Conservation (phyloP, 2,888 invertebrate genomes). For the Allacma fusca region DNA sequence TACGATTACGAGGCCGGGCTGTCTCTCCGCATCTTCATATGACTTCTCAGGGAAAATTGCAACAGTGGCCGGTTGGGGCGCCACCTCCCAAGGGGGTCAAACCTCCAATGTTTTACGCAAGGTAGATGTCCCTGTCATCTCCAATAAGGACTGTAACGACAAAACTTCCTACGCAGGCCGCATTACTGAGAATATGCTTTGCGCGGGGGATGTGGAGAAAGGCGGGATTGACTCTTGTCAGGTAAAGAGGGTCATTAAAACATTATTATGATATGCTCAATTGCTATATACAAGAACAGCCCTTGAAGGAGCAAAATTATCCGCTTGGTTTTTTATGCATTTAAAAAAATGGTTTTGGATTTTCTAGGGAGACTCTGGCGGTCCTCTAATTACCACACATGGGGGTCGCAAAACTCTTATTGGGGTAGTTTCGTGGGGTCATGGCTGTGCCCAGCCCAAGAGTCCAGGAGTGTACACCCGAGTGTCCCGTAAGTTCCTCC, state of each 20-base stretch:
- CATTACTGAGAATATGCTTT: slow-evolving; percentile 56
- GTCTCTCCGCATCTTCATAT: slow-evolving; percentile 45
- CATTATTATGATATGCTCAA: not conserved
- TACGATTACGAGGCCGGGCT: slow-evolving; percentile 52
- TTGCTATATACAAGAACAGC: no score
- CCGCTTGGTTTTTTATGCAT: no score
- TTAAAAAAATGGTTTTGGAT: no score
- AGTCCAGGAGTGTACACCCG: slow-evolving; percentile 54
- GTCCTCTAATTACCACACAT: slow-evolving; percentile 36
- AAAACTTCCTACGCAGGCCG: slow-evolving; percentile 54
- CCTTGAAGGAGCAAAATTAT: no score
- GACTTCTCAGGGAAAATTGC: slow-evolving; percentile 52
- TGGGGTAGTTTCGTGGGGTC: slow-evolving; percentile 57
- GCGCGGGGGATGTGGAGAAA: slow-evolving; percentile 49
- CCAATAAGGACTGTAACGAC: slow-evolving; percentile 52
- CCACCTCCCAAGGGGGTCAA: slow-evolving; percentile 47
- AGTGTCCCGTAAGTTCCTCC: slow-evolving; percentile 47
- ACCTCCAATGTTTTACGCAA: slow-evolving; percentile 46
- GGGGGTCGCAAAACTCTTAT: slow-evolving; percentile 45
- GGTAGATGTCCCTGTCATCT: slow-evolving; percentile 53
- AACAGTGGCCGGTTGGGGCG: slow-evolving; percentile 55
- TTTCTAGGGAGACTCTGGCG: slow-evolving; percentile 50
- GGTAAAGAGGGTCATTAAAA: slow-evolving; percentile 17
- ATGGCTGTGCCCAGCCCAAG: slow-evolving; percentile 46
- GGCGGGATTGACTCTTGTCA: slow-evolving; percentile 45